These are phyloP conservation scores for Eunapius fragilis DNA, from an alignment of 37 sponge, comb jelly and placozoan genomes.

Conservation along the genomic window DNA sequence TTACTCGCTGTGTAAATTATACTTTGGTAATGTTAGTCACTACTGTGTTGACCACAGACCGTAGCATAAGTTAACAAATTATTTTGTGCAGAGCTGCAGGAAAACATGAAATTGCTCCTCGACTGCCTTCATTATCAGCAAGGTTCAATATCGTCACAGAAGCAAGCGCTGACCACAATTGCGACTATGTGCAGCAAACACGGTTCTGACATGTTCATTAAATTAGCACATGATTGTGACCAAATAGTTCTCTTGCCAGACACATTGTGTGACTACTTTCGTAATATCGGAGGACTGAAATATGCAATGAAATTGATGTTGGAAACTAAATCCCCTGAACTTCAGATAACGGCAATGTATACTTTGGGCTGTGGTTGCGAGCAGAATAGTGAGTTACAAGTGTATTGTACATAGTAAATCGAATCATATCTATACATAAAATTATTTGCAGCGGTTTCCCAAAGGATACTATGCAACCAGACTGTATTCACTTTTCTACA, in stretches of 20 bases:
- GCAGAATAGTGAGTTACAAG: slow-evolving; percentile 35
- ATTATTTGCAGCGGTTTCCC: slow-evolving; percentile 31
- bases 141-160: slow-evolving; percentile 13
- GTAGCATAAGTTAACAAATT: too few species aligned
- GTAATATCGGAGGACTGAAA: slow-evolving; percentile 16
- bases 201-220: background rate
- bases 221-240: background rate
- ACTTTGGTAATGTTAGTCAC: too few species aligned
- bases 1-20: too few species aligned
- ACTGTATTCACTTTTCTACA: slow-evolving; percentile 30
- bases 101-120: slow-evolving; percentile 50
- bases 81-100: slow-evolving; percentile 36
- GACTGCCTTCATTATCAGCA: slow-evolving; percentile 38
- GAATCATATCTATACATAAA: background rate
- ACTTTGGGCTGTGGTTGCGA: slow-evolving; percentile 62
- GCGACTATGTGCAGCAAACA: slow-evolving; percentile 56
- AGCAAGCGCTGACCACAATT: slow-evolving; percentile 64
- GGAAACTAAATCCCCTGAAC: background rate
- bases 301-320: slow-evolving; percentile 24
- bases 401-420: background rate
- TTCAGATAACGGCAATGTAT: slow-evolving; percentile 37
- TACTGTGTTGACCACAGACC: too few species aligned
- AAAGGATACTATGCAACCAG: slow-evolving; percentile 40
- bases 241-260: background rate
- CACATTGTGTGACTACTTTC: slow-evolving; percentile 11